These are phyloP conservation scores for Morus bassanus DNA, from an alignment of 2,797 vertebrate species.

Conservation along the genomic window DNA sequence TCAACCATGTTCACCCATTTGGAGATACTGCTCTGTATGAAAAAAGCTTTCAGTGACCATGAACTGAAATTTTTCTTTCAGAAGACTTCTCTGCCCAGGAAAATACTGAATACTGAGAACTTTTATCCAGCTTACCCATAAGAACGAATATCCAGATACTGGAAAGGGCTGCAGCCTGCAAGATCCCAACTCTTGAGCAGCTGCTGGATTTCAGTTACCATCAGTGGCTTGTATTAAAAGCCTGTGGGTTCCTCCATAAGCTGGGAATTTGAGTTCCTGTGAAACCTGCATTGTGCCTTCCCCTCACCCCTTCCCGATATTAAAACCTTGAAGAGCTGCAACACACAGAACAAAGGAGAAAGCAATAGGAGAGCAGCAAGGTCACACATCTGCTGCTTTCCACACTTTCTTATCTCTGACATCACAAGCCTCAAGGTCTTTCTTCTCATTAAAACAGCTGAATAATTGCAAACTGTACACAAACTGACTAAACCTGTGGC, in stretches of 20 bases:
- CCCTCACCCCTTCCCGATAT: slow-evolving; percentile 11
- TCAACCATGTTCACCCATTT: accelerated
- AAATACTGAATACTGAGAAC: neutral
- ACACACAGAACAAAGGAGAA: slow-evolving; percentile 60
- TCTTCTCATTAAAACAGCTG: slow-evolving; percentile 84
- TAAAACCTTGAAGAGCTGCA: slow-evolving; percentile 80
- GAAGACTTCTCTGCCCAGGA: neutral
- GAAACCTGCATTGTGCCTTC: neutral
- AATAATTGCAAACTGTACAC: slow-evolving; percentile 84
- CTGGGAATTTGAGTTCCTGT: neutral
- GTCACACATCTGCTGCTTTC: slow-evolving; percentile 79
- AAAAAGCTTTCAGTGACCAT: neutral
- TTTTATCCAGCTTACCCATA: neutral
- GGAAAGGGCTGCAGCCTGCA: neutral
- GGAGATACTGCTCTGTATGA: neutral
- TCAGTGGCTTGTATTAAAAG: neutral
- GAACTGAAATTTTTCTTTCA: neutral
- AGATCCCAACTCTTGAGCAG: neutral
- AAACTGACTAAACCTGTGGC: slow-evolving; percentile 80
- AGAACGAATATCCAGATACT: neutral
- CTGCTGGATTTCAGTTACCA: neutral
- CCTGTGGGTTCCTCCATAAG: neutral
- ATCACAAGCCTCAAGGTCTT: slow-evolving; percentile 84
- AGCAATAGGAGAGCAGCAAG: slow-evolving; percentile 73
- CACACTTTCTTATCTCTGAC: slow-evolving; percentile 84